Conservation (phyloP, 2,113 vertebrate genomes). For the Sisor rabdophorus region DNA sequence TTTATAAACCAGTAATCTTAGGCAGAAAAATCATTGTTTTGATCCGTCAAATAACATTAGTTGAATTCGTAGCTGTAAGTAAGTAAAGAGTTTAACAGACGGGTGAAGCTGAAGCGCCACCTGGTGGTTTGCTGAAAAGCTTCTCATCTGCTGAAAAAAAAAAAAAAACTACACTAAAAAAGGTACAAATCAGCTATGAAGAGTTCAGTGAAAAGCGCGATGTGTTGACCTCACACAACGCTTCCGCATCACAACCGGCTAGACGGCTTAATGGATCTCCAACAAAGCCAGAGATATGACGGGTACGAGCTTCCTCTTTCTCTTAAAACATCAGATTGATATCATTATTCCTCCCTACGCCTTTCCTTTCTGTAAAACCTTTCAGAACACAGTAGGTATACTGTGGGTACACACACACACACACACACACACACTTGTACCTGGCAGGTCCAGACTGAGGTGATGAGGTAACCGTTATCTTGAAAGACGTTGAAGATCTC, state of each 20-base stretch:
- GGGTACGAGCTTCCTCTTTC: not conserved
- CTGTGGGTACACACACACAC: no score
- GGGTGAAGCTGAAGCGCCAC: not conserved
- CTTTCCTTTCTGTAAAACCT: not conserved
- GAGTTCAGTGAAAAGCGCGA: not conserved
- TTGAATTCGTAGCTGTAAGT: not conserved
- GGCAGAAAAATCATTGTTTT: no score
- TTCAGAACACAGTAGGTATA: not conserved
- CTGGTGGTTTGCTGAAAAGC: not conserved
- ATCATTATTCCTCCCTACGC: not conserved
- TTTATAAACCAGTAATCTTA: not conserved
- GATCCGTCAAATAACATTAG: no score
- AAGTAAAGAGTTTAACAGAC: not conserved
- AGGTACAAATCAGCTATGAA: not conserved
- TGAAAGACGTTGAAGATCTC: constrained; percentile 82
- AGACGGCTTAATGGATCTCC: constrained; percentile 3
- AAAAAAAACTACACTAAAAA: not conserved
- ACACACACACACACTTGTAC: constrained; percentile 51
- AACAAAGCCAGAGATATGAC: constrained; percentile 18
- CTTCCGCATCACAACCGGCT: not conserved
- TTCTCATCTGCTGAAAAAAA: not conserved
- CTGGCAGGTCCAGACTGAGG: constrained; percentile 82
- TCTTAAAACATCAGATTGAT: no score
- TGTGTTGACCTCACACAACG: not conserved
- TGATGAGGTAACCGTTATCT: constrained; percentile 79